Base-by-base conservation (phyloP, 37 sponge, comb jelly and placozoan species). In the Aplysina aerophoba region DNA sequence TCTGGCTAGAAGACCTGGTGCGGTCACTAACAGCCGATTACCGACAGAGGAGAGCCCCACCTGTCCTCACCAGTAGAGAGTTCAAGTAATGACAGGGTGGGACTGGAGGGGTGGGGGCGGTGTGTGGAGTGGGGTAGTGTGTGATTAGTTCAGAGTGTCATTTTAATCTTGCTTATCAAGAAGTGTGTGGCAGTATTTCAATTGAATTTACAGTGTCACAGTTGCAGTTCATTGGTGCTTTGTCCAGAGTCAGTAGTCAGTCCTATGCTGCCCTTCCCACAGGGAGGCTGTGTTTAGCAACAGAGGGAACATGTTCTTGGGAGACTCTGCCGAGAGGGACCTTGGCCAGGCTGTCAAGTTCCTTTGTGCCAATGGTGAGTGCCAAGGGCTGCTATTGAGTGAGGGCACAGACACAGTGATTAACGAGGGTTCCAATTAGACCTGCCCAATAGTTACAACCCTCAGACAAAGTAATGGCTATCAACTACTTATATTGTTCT, bases 331-430 rank as follows among this genome's bases (percentile, higher is more conserved):
- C 17, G 87, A 87, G 55, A 77, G 87, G n/a, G 96, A 96, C 56
- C 80, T 96, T 56, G 94, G 91, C 31, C 93, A 93, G 31, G 94
- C 96, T 55, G 83, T 92, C 5, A 53, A 89, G 61, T 96, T 96
- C 74, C 94, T 96, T 31, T 91, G 91, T 81, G 94, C 94, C 80
- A 96, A 91, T 61, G 96, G 79, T 78, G 37, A 22, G 22, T 4
- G 3, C 21, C 38, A n/a, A n/a, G n/a, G n/a, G n/a, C n/a, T n/a
- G n/a, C n/a, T n/a, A n/a, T n/a, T n/a, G n/a, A n/a, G n/a, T n/a
- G n/a, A n/a, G n/a, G n/a, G n/a, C n/a, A n/a, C n/a, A n/a, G n/a
- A n/a, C n/a, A n/a, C n/a, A n/a, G n/a, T n/a, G n/a, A n/a, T n/a
- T n/a, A n/a, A n/a, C n/a, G n/a, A n/a, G n/a, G n/a, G n/a, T n/a